Evolutionary conservation across 2,113 vertebrate genomes (phyloP), one percentile per base, ranked within the genome.

Genomic region (Ursus arctos): DNA sequence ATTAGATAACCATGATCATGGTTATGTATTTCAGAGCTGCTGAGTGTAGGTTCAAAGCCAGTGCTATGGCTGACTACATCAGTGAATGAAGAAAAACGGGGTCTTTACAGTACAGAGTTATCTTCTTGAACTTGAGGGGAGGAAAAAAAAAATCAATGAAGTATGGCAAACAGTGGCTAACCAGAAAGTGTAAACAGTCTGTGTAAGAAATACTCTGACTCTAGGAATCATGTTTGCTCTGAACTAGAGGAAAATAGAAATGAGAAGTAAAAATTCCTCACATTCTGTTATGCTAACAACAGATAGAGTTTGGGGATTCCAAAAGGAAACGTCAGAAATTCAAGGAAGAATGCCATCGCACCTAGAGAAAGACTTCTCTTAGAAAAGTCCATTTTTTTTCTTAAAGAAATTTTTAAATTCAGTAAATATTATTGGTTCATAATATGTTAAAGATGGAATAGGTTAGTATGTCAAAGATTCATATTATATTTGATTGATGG

Each of bases 1-100:
- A 96, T 96, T 96, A 88, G 63, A 82, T 87, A 85, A 71, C 36
- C 21, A 43, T 95, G 94, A 72, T 83, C 74, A 79, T 51, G 24
- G 88, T 63, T 79, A 36, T 69, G 6, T 85, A 80, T 97, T 81
- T 97, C 15, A 86, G 49, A 89, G 22, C 6, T 63, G 21, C n/a
- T 83, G 18, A 97, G 33, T 43, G 0, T 28, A 67, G 16, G 22
- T 88, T 95, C 24, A 86, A 82, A 94, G 55, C 2, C 19, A 65
- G 36, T 95, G 28, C 12, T 49, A 22, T 69, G 21, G 28, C 72
- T 82, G 19, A 72, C 36, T 89, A 43, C 21, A 90, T 81, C 55
- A 83, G 74, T 74, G 6, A 67, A 95, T 79, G 72, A 95, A 95
- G 65, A 93, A 6, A 95, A 92, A 89, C 55, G 13, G 4, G 7